A percentile compares a stretch with the other conserved stretches of the same genome.
Conservation (phyloP, 2,113 vertebrate species). For the Poicephalus gulielmi region DNA sequence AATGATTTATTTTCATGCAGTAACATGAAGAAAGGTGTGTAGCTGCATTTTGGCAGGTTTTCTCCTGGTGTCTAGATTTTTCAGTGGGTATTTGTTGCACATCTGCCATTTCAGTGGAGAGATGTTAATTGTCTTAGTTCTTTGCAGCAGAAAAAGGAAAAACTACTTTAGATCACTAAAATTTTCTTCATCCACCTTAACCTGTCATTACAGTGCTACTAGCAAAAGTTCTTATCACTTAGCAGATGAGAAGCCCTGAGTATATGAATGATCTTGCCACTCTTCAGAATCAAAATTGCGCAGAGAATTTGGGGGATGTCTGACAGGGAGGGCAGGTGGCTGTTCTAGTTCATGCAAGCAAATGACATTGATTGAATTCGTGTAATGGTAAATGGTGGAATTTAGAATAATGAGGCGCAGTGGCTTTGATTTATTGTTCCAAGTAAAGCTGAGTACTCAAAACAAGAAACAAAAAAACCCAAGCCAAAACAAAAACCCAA, state of each 20-base stretch:
- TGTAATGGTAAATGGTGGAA: neutral
- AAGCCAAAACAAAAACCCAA: neutral
- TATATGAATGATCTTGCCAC: neutral
- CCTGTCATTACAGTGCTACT: neutral
- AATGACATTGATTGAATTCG: neutral
- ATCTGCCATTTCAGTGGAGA: neutral
- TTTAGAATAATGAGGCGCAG: neutral
- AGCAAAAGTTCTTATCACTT: neutral
- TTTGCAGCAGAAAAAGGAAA: neutral
- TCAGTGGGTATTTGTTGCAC: neutral
- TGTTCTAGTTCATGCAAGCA: neutral
- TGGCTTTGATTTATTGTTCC: neutral
- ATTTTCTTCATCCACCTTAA: neutral
- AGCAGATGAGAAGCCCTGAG: neutral
- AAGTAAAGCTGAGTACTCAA: neutral
- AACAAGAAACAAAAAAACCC: neutral
- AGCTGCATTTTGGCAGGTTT: neutral
- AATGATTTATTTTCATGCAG: neutral
- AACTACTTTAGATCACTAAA: neutral
- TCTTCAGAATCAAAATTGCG: neutral
- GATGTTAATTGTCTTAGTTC: neutral
- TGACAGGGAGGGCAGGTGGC: neutral
- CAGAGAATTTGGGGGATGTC: neutral
- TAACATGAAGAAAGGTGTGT: neutral
- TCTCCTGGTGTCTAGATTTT: neutral